These are phyloP conservation scores for Patagioenas fasciata DNA, from an alignment of 2,113 vertebrate genomes.

Conservation along the genomic window DNA sequence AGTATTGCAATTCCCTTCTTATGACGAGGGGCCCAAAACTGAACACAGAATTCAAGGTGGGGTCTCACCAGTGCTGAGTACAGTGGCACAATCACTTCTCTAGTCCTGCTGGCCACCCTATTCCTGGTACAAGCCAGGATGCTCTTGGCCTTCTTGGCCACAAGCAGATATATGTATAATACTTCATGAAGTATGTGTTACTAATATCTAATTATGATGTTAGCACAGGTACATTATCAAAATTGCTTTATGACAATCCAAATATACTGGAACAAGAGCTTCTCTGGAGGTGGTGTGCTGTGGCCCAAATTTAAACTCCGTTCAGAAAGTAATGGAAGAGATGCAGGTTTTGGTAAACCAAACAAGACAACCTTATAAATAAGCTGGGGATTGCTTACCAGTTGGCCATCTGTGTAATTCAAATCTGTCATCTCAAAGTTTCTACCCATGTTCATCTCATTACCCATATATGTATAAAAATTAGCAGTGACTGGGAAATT, in stretches of 20 bases:
- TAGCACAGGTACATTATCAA: background rate
- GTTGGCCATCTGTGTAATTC: background rate
- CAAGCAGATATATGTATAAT: background rate
- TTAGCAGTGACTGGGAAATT: slow-evolving; percentile 61
- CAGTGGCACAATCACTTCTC: too few relatives aligned
- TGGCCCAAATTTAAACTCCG: slow-evolving; percentile 11
- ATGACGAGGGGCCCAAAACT: too few relatives aligned
- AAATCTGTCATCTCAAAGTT: background rate
- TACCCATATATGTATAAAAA: background rate
- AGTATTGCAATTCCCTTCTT: too few relatives aligned
- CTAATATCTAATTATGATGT: background rate
- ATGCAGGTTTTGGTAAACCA: background rate
- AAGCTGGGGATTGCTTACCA: background rate
- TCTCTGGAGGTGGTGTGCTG: background rate
- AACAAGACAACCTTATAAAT: background rate
- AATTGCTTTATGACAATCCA: background rate
- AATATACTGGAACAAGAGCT: background rate
- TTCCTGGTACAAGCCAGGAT: too few relatives aligned
- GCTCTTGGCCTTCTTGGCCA: too few relatives aligned
- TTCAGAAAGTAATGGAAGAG: slow-evolving; percentile 59
- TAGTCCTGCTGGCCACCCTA: too few relatives aligned
- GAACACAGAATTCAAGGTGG: too few relatives aligned
- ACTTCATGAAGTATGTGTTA: background rate
- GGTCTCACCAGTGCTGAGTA: too few relatives aligned
- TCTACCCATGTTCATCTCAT: background rate